Percentiles rank a stretch among this genome's conserved stretches.
Evolutionary conservation across 2,888 invertebrate species (phyloP).

Genomic region (Phalera bucephala): DNA sequence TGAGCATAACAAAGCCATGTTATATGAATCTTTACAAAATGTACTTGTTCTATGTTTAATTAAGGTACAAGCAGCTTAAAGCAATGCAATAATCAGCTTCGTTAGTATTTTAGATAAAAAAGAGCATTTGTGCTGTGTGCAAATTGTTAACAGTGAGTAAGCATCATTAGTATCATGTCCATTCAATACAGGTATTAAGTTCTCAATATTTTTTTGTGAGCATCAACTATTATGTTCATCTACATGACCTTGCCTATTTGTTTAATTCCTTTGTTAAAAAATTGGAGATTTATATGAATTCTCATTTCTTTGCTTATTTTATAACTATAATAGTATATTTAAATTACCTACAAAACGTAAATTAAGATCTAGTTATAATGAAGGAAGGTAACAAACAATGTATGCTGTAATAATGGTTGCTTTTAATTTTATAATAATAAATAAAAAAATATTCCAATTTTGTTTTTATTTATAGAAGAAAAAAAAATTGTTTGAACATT

Average conservation of each 20-base stretch:
- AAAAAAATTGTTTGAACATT: too few species aligned
- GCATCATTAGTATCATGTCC: slow-evolving; percentile 11
- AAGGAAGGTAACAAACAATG: slow-evolving; percentile 55
- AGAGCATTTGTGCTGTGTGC: slow-evolving; percentile 12
- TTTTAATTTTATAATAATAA: slow-evolving; percentile 80
- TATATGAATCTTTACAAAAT: slow-evolving; percentile 11
- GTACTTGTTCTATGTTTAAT: slow-evolving; percentile 6
- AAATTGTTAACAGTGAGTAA: slow-evolving; percentile 14
- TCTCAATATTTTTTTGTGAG: slow-evolving; percentile 14
- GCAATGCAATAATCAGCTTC: slow-evolving; percentile 24
- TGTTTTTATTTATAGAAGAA: slow-evolving; percentile 36
- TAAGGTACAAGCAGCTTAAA: slow-evolving; percentile 29
- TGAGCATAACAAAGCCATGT: too few species aligned
- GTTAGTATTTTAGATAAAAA: slow-evolving; percentile 8
- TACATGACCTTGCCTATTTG: slow-evolving; percentile 29
- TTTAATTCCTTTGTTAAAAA: slow-evolving; percentile 16
- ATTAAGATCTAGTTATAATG: slow-evolving; percentile 54
- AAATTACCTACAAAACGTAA: slow-evolving; percentile 36
- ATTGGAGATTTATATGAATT: slow-evolving; percentile 34
- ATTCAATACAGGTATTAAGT: slow-evolving; percentile 11
- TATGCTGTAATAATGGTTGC: slow-evolving; percentile 79
- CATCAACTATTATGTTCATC: slow-evolving; percentile 19
- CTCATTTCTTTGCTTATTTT: slow-evolving; percentile 35
- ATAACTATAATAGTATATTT: slow-evolving; percentile 27
- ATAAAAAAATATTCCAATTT: slow-evolving; percentile 42